A percentile compares a stretch with the other conserved stretches of the same genome.
These are phyloP conservation scores for Tokudaia tokunoshimensis DNA, from an alignment of 2,797 vertebrate genomes.

Conservation along the genomic window DNA sequence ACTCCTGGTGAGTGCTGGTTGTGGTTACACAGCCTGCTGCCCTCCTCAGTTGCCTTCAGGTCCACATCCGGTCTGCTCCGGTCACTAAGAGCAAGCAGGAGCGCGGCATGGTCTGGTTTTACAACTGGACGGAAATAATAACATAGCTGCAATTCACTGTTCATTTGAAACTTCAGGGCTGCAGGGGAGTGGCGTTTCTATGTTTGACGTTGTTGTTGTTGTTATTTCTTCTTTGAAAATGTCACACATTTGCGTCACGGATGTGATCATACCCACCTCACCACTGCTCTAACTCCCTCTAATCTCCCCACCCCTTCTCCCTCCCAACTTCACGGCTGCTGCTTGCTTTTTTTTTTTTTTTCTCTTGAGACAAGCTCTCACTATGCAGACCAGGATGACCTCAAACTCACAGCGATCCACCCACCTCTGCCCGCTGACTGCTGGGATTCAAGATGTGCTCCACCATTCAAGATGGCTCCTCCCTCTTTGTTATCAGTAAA, in stretches of 20 bases:
- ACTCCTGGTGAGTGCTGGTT: not conserved
- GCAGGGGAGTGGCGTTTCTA: not conserved
- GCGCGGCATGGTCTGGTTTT: not conserved
- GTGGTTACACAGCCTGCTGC: not conserved
- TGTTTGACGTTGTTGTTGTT: not conserved
- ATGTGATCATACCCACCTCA: not conserved
- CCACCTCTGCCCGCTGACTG: not conserved
- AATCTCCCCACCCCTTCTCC: not conserved
- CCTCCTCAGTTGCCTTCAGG: not conserved
- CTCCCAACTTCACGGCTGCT: not conserved
- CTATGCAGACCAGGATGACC: not conserved
- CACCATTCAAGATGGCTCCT: no score
- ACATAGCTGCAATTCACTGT: not conserved
- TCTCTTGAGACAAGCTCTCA: not conserved
- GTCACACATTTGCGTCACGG: not conserved
- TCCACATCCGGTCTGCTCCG: not conserved
- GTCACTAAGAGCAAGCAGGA: not conserved
- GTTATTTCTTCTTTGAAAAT: not conserved
- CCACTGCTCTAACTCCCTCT: not conserved
- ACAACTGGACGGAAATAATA: not conserved
- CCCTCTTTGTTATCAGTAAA: not conserved
- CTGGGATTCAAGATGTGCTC: not conserved
- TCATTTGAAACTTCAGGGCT: not conserved
- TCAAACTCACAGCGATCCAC: not conserved
- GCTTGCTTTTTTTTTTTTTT: no score